Conservation (phyloP, 64 coral and sea anemone genomes). For the Hydrozoanthus tunicans region DNA sequence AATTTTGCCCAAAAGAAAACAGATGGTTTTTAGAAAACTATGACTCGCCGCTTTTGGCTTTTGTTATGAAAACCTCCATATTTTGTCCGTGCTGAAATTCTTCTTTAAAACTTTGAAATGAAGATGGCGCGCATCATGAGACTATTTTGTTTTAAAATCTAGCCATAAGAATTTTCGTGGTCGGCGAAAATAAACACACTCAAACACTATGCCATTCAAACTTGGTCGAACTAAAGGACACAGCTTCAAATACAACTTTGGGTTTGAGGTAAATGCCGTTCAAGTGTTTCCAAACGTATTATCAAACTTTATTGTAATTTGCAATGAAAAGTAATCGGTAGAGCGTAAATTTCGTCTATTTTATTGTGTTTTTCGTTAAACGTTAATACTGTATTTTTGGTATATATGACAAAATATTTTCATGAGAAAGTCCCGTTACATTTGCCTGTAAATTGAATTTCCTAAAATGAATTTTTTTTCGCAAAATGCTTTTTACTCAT, state of each 20-base stretch:
- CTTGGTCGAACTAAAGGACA: not conserved
- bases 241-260: not conserved
- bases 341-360: too few species aligned
- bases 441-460: too few species aligned
- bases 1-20: not conserved
- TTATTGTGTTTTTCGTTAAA: too few species aligned
- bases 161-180: not conserved
- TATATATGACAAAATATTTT: too few species aligned
- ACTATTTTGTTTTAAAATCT: too few species aligned
- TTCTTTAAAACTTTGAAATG: not conserved
- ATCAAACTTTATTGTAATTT: too few species aligned
- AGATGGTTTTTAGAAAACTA: not conserved
- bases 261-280: not conserved
- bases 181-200: not conserved
- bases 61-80: not conserved
- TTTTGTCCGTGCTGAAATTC: not conserved
- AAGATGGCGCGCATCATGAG: not conserved
- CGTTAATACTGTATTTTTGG: too few species aligned
- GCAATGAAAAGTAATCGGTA: too few species aligned
- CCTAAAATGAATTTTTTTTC: too few species aligned
- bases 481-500: too few species aligned
- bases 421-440: too few species aligned
- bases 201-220: conserved; percentile 1
- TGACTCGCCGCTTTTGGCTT: not conserved
- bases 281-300: too few species aligned